These are phyloP conservation scores for Heterohyrax brucei DNA, from an alignment of 2,797 vertebrate species.

Conservation along the genomic window DNA sequence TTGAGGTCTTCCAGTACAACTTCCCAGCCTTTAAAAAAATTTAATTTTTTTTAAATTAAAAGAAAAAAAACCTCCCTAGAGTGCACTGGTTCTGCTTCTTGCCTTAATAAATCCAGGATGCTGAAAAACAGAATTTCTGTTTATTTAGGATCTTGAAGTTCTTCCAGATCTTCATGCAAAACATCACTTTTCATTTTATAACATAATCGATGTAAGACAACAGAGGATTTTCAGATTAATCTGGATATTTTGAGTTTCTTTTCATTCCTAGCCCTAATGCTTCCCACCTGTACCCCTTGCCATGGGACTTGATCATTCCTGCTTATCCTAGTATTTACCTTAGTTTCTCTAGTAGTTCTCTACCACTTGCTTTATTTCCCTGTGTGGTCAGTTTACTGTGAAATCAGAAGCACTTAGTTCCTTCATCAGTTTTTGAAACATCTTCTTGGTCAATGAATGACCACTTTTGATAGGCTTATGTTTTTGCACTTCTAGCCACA, in stretches of 20 bases:
- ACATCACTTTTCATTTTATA: slow-evolving; percentile 47
- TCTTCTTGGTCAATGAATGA: slow-evolving; percentile 47
- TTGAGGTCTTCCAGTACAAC: slow-evolving; percentile 37
- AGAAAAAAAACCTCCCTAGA: background rate
- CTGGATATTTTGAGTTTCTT: background rate
- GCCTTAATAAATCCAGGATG: slow-evolving; percentile 41
- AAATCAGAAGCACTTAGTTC: background rate
- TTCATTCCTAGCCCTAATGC: slow-evolving; percentile 17
- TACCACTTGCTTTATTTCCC: too few relatives aligned
- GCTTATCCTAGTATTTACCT: background rate
- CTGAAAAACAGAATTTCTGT: slow-evolving; percentile 53
- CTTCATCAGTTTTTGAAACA: background rate
- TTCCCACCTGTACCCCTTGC: background rate
- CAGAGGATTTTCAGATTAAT: background rate
- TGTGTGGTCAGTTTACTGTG: background rate
- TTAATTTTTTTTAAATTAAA: too few relatives aligned
- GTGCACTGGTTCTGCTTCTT: background rate
- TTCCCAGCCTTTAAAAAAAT: background rate
- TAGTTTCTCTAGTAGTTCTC: background rate
- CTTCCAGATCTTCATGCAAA: slow-evolving; percentile 60
- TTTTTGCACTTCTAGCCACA: slow-evolving; percentile 5
- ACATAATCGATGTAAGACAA: background rate
- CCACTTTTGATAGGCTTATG: background rate
- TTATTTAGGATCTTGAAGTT: slow-evolving; percentile 10
- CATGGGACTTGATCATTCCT: background rate